Base-by-base conservation (phyloP, 2,113 vertebrate species). In the Festucalex cinctus region DNA sequence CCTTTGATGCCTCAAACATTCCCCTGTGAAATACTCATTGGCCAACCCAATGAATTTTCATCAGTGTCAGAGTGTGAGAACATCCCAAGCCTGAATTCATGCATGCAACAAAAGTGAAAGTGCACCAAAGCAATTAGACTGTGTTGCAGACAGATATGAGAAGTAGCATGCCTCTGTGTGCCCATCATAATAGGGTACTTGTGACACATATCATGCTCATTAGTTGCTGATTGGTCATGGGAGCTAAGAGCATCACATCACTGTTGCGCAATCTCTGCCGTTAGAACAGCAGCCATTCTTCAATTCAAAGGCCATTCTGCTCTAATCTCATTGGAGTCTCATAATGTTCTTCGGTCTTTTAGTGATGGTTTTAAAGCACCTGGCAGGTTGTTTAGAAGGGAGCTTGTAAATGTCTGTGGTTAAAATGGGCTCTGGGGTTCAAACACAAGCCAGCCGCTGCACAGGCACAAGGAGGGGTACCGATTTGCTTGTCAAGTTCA, bases 401-500 rank as follows among this genome's bases (percentile, higher is more conserved):
- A 89, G 87, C 92, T 93, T 94, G 91, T 89, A 94, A 95, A 94
- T 85, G 89, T 84, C 86, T 90, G 85, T 90, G 83, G 92, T 93
- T 92, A 89, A 92, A 91, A 85, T 59, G 75, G 77, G 86, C 83
- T 79, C 75, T 72, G 41, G 68, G 76, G 73, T 66, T 76, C 69
- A 78, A 83, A 88, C 68, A 84, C 80, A 88, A 88, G 91, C 89
- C 85, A 82, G 86, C 87, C 85, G 73, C 71, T 75, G 71, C 88
- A 80, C 69, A 76, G 80, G 69, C 58, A 88, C 90, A 36, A 32
- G 77, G 91, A 74, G 83, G 85, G 90, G 85, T 89, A 90, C 88
- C 80, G 93, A 84, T 93, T 89, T 96, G 94, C 93, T 93, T 97
- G 95, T 96, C 95, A 97, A 91, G 87, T 94, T 62, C 69, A 86